These are phyloP conservation scores for Octonoba sinensis DNA, from an alignment of 2,888 invertebrate genomes.

Conservation along the genomic window DNA sequence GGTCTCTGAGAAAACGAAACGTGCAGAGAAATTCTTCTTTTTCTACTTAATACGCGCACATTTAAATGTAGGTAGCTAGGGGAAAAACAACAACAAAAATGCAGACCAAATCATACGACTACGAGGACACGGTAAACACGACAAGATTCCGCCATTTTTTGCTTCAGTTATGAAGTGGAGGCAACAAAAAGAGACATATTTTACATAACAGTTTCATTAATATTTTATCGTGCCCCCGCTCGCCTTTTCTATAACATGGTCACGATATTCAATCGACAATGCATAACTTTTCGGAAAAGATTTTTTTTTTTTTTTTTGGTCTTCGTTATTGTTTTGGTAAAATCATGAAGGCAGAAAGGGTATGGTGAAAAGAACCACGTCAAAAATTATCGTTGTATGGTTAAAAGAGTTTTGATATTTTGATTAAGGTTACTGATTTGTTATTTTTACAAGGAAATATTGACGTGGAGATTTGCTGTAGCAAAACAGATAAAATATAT, in stretches of 20 bases:
- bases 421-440: too few species aligned
- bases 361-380: conserved; percentile 18
- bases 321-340: neutral
- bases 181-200: neutral
- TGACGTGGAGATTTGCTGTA: too few species aligned
- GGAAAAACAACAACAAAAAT: conserved; percentile 5
- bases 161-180: neutral
- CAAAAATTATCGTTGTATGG: neutral
- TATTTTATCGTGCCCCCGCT: conserved; percentile 35
- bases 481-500: too few species aligned
- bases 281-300: conserved; percentile 18
- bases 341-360: neutral
- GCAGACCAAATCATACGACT: conserved; percentile 19
- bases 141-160: neutral
- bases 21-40: too few species aligned
- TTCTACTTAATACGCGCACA: neutral
- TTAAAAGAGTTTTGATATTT: too few species aligned
- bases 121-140: conserved; percentile 27
- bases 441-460: too few species aligned
- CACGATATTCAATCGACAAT: conserved; percentile 35
- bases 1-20: too few species aligned
- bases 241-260: conserved; percentile 31
- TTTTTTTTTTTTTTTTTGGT: conserved; percentile 15
- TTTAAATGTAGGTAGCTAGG: conserved; percentile 35
- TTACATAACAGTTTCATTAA: conserved; percentile 23